These are phyloP conservation scores for Agelas oroides DNA, from an alignment of 37 sponge, comb jelly and placozoan species.

Conservation along the genomic window DNA sequence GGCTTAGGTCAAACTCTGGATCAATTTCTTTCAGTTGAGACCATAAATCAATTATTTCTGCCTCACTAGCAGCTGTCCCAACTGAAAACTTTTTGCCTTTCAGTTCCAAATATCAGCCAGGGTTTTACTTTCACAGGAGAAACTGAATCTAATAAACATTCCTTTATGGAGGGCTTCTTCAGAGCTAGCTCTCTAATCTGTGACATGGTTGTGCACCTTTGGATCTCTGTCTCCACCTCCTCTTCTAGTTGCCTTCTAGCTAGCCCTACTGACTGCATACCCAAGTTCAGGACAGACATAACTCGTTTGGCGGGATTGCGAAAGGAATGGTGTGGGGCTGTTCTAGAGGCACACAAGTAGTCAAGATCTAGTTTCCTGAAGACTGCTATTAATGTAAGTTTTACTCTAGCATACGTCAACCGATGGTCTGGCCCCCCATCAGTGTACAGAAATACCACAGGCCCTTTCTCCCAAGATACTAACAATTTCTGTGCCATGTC, in stretches of 20 bases:
- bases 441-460: slow-evolving; percentile 24
- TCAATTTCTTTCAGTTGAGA: neutral
- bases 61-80: slow-evolving; percentile 1
- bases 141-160: slow-evolving; percentile 16
- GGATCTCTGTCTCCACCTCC: slow-evolving; percentile 35
- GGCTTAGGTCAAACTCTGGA: no score
- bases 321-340: slow-evolving; percentile 65
- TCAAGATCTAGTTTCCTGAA: slow-evolving; percentile 62
- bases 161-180: slow-evolving; percentile 16
- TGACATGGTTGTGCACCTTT: slow-evolving; percentile 43
- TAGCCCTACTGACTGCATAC: slow-evolving; percentile 56
- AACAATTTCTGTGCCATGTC: slow-evolving; percentile 48
- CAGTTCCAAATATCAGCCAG: slow-evolving; percentile 22
- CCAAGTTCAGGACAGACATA: slow-evolving; percentile 68
- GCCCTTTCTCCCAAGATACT: neutral
- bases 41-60: slow-evolving; percentile 16
- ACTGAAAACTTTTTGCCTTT: slow-evolving; percentile 3
- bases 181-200: slow-evolving; percentile 34
- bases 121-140: slow-evolving; percentile 37
- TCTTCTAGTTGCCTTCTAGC: slow-evolving; percentile 20
- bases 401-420: slow-evolving; percentile 48
- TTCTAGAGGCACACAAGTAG: slow-evolving; percentile 41
- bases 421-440: no score
- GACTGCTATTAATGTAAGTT: slow-evolving; percentile 49
- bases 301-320: slow-evolving; percentile 47